phyloP scores from a whole-genome alignment of 2,888 invertebrate genomes.

The Tricholauxania praeusta region DNA sequence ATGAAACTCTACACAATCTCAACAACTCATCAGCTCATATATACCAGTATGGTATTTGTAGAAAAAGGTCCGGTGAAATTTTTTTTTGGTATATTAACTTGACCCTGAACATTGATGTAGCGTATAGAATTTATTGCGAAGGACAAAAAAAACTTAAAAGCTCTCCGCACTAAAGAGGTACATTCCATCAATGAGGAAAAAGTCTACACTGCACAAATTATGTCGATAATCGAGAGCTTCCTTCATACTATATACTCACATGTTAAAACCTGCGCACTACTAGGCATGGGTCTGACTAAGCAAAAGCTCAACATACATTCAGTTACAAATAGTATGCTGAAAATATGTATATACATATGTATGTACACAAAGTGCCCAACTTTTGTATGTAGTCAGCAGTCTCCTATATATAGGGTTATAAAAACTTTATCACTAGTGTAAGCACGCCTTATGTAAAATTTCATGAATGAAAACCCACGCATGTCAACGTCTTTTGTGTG shows the following conservation, averaged over 20 bases:
- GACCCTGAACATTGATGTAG: no score
- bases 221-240: slow-evolving; percentile 6
- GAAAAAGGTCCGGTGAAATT: no score
- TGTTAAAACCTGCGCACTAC: background rate
- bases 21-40: no score
- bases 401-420: no score
- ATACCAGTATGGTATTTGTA: no score
- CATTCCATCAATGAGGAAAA: background rate
- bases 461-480: slow-evolving; percentile 67
- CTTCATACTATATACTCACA: background rate
- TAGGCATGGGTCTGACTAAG: background rate
- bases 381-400: no score
- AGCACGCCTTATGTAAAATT: slow-evolving; percentile 47
- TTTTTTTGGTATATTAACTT: no score
- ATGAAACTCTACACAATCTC: no score
- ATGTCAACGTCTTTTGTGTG: slow-evolving; percentile 39
- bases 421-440: background rate
- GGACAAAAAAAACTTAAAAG: background rate
- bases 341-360: no score
- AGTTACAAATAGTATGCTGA: no score
- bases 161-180: background rate
- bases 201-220: background rate
- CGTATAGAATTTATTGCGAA: no score
- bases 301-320: background rate
- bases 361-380: no score